Percentiles rank a stretch among this genome's conserved stretches.
Conservation (phyloP, 2,113 vertebrate genomes). For the Oenanthe oenanthe region DNA sequence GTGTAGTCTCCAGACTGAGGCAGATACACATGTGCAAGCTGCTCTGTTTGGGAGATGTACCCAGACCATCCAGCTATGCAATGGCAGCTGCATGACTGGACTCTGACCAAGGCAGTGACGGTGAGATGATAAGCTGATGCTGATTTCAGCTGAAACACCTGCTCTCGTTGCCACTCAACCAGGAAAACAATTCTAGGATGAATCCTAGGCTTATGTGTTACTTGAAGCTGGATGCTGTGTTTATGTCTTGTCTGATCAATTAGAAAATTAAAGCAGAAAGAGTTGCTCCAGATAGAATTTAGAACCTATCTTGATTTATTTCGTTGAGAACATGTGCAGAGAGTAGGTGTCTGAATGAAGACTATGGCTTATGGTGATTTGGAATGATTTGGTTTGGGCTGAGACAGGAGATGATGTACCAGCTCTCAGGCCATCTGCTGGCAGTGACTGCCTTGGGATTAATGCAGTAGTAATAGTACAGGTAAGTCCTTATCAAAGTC, state of each 20-base stretch:
- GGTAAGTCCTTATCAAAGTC: background rate
- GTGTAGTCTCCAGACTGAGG: background rate
- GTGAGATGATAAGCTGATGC: background rate
- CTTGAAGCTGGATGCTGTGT: background rate
- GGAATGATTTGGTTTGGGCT: background rate
- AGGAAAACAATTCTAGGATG: background rate
- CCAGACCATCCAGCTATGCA: background rate
- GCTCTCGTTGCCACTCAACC: fast-evolving
- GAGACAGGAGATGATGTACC: background rate
- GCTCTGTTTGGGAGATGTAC: background rate
- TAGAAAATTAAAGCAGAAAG: background rate
- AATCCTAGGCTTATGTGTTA: background rate
- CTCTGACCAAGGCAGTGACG: background rate
- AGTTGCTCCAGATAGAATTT: background rate
- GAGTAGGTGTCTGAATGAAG: background rate
- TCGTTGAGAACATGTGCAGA: background rate
- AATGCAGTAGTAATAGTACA: background rate
- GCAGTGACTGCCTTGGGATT: background rate
- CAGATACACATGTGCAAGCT: fast-evolving
- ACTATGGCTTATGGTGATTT: background rate
- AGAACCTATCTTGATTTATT: background rate
- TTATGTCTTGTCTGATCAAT: background rate
- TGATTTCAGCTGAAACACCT: background rate
- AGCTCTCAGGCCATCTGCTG: background rate
- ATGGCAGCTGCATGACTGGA: background rate